Conservation (phyloP, 2,113 vertebrate genomes). For the Albula glossodonta region DNA sequence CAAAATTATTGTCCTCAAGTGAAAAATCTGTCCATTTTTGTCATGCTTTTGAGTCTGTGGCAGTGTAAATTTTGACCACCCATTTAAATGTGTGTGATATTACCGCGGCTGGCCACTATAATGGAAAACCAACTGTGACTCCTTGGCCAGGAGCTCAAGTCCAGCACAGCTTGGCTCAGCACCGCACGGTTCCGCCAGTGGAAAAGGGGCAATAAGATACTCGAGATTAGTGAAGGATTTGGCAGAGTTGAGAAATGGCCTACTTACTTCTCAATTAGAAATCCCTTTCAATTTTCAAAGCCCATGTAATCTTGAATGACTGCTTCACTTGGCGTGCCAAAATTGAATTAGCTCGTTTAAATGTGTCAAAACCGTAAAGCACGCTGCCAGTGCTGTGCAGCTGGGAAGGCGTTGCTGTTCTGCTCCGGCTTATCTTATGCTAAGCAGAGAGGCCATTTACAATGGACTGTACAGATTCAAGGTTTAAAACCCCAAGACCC, state of each 20-base stretch:
- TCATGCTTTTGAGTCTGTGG: too few species aligned
- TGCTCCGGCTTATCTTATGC: slow-evolving; percentile 25
- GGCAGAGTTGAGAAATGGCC: slow-evolving; percentile 55
- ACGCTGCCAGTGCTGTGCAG: slow-evolving; percentile 21
- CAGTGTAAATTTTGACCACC: not conserved
- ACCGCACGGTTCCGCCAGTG: not conserved
- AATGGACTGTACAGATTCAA: not conserved
- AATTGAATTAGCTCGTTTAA: slow-evolving; percentile 53
- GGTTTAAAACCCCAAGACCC: too few species aligned
- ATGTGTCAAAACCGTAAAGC: slow-evolving; percentile 43
- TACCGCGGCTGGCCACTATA: not conserved
- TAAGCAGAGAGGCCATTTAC: slow-evolving; percentile 11
- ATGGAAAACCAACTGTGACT: not conserved
- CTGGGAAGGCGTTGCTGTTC: slow-evolving; percentile 6
- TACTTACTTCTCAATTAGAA: slow-evolving; percentile 61
- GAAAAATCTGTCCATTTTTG: too few species aligned
- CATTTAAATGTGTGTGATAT: not conserved
- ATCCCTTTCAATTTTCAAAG: slow-evolving; percentile 65
- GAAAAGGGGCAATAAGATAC: slow-evolving; percentile 41
- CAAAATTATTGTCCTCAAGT: too few species aligned
- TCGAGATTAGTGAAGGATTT: slow-evolving; percentile 59
- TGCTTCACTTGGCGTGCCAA: slow-evolving; percentile 52
- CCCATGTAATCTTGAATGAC: slow-evolving; percentile 63
- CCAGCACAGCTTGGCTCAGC: not conserved
- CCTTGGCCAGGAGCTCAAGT: not conserved